These are phyloP conservation scores for Lampris megalopsis DNA, from an alignment of 2,113 vertebrate species.

Conservation along the genomic window DNA sequence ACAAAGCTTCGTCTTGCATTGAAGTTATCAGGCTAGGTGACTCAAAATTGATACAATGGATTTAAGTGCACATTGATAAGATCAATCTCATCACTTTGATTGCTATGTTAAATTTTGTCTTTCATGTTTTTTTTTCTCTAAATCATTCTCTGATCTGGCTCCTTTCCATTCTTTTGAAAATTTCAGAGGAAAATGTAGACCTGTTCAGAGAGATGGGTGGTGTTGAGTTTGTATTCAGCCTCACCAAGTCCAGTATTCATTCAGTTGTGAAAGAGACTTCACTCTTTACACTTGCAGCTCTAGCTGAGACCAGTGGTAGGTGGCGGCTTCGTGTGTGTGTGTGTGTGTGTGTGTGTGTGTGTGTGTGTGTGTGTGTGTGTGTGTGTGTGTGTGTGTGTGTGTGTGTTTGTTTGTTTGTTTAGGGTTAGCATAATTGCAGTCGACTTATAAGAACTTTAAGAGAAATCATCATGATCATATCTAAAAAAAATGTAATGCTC, in stretches of 20 bases:
- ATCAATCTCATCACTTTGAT: too few species aligned
- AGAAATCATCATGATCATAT: too few species aligned
- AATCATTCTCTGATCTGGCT: background rate
- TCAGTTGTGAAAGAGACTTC: conserved; percentile 89
- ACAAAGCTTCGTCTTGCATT: too few species aligned
- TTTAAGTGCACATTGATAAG: too few species aligned
- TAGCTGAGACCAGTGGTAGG: conserved; percentile 91
- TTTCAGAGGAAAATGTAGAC: conserved; percentile 81
- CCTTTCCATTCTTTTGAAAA: background rate
- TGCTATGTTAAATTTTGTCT: background rate
- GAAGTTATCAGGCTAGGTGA: too few species aligned
- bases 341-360: background rate
- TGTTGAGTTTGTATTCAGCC: conserved; percentile 88
- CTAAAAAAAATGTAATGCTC: too few species aligned
- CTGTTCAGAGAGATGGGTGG: conserved; percentile 93
- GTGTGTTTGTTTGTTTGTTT: background rate
- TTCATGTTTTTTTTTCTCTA: background rate
- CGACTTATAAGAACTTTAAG: too few species aligned
- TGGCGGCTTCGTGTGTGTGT: conserved; percentile 6
- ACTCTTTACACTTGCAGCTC: conserved; percentile 86
- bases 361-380: background rate
- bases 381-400: background rate
- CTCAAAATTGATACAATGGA: too few species aligned
- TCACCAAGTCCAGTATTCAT: conserved; percentile 88
- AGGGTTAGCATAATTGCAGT: background rate